Evolutionary conservation across 2,113 vertebrate genomes (phyloP), one percentile per base, ranked within the genome.

Genomic region (Sorex fumeus): DNA sequence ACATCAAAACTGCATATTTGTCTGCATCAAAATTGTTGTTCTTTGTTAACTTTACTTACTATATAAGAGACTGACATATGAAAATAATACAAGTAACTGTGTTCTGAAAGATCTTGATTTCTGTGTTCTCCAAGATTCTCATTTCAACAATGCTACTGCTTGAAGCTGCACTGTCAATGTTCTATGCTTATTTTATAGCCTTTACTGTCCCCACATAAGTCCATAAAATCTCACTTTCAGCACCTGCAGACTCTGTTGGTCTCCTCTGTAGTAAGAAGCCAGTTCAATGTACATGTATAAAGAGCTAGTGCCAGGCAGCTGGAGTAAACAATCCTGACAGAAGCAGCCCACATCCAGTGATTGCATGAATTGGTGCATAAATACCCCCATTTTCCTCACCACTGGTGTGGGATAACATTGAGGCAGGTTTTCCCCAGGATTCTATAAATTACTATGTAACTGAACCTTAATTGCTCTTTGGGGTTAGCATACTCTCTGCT

Each of bases 1-100:
- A 81, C 27, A 53, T 28, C 62, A 81, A 92, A 40, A 8, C 36
- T 81, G 62, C 50, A 88, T 23, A 81, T 92, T 8, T 80, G 70
- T 69, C 60, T 75, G 28, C n/a, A 60, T 77, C 12, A 70, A 85
- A 6, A 62, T 69, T 86, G 25, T 1, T 21, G 57, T 6, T 15
- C 32, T 78, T 21, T 34, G 72, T 74, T 80, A 89, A 32, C 64
- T 47, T 57, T 47, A 19, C 67, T 74, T 64, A 87, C 34, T 57
- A 50, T 9, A 21, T 67, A 40, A 79, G 4, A 50, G 18, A 32
- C 7, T n/a, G 1, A 45, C 25, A 12, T 4, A 36, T 53, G 85
- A 74, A 67, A 30, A 57, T 23, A 47, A 25, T 79, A 3, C 11
- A 60, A 9, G 23, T 69, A 77, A 47, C 36, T 62, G 15, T 64